Base-by-base conservation (phyloP, 2,888 invertebrate species). In the Dolichomitus sp. region DNA sequence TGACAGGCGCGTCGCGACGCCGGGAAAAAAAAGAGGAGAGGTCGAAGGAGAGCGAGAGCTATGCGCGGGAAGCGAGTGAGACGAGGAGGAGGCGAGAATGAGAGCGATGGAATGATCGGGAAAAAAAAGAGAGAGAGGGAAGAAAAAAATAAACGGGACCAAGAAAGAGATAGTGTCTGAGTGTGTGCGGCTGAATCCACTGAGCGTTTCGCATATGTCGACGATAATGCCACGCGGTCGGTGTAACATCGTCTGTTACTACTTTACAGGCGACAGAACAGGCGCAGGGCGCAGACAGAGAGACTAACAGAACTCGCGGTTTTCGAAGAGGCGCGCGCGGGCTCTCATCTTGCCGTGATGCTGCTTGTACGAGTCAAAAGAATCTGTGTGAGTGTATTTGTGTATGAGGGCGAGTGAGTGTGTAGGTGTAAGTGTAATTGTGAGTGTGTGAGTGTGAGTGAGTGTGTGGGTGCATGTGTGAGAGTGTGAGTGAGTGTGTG, bases 151-250 rank as follows among this genome's bases (percentile, higher is more conserved):
- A 66, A 69, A 40, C 37, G 50, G 68, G 70, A 66, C 30, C 42
- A 17, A 52, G 45, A 27, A 23, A 70, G 69, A 30, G 45, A 66
- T 27, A 40, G 59, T 52, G 75, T 75, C 74, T 77, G 78, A 66
- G 78, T 79, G 79, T 82, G 61, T 76, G 72, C 75, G 66, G 77
- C 61, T 77, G 75, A 75, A 77, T 75, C 80, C 57, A 80, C 77
- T 75, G 70, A 54, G 57, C 23, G 73, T 69, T 80, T 77, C 72
- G 78, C 80, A 80, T 77, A 69, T 76, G 63, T 73, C 68, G 68
- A 73, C 63, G 83, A 83, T 83, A 83, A 83, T 77, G 81, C 83
- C 83, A 84, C 84, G 83, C 86, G 81, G 86, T 84, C 80, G 81
- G 77, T 78, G 76, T 81, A 83, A 83, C 74, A 76, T 76, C 63